phyloP scores from a whole-genome alignment of 92 coral and sea anemone species.

The Virgularia gustaviana region DNA sequence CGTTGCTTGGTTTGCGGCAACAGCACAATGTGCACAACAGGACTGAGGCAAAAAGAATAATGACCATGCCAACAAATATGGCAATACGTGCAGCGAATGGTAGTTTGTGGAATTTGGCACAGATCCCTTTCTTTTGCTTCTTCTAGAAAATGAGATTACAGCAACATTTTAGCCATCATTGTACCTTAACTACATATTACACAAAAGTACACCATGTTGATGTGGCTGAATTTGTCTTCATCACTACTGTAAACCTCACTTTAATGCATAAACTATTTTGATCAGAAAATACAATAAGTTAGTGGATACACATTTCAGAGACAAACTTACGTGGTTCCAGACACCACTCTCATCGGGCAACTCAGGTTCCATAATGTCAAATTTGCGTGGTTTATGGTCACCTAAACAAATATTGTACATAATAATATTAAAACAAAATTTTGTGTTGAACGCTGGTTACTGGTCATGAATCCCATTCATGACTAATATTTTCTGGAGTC shows the following conservation, averaged over 20 bases:
- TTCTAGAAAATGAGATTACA: neutral
- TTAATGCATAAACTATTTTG: too few species aligned
- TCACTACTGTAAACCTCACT: too few species aligned
- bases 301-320: neutral
- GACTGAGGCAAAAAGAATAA: constrained; percentile 62
- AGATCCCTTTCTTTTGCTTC: constrained; percentile 52
- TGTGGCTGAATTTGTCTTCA: too few species aligned
- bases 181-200: too few species aligned
- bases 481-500: too few species aligned
- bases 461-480: too few species aligned
- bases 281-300: too few species aligned
- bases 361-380: neutral
- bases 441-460: neutral
- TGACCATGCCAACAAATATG: constrained; percentile 61
- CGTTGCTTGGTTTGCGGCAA: constrained; percentile 65
- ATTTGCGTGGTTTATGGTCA: neutral
- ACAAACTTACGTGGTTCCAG: neutral
- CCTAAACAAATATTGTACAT: neutral
- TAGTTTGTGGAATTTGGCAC: constrained; percentile 77
- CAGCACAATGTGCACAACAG: constrained; percentile 89
- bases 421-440: neutral
- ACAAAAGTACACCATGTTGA: too few species aligned
- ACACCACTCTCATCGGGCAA: constrained; percentile 24
- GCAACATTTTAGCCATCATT: neutral
- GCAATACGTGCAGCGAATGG: constrained; percentile 95